Base-by-base conservation (phyloP, 2,113 vertebrate species). In the Mionectes macconnelli region DNA sequence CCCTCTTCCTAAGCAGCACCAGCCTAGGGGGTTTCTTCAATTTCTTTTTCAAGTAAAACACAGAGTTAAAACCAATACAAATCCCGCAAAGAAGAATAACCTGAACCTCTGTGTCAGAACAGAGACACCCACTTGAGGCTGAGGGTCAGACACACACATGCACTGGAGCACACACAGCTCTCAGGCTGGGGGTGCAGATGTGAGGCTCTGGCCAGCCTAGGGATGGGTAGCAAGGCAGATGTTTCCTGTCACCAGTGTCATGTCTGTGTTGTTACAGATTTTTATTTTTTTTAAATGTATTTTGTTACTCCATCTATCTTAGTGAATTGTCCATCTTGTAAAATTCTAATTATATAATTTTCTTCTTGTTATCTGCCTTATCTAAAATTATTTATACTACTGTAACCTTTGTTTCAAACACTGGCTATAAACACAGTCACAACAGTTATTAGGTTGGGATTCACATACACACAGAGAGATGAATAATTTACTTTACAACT, bases 361-460 rank as follows among this genome's bases (percentile, higher is more conserved):
- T 97, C 68, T 96, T 95, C 85, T 77, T 68, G 69, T 76, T 96
- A 98, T 97, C 98, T 95, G 87, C 70, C 78, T 91, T 97, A 97
- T 96, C 97, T 97, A 95, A 85, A 95, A 97, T 97, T 97, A 98
- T 98, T 98, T 98, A 98, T 96, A 96, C 94, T 95, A 89, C 96
- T 94, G 96, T 89, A 96, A 96, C 95, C 96, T 96, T 95, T 50
- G 94, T 97, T 97, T 97, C 96, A 93, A 96, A 96, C 53, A 81
- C 31, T 77, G 44, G 77, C 70, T 96, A 96, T 96, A 98, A 98
- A 97, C 89, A 92, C 86, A 89, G 94, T 68, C 96, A 76, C 88
- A 97, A 82, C 92, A 94, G 94, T 96, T 95, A 96, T 92, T 97
- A 94, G 82, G 93, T 30, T 42, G 72, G 84, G 22, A 74, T 44